Percentiles rank a stretch among this genome's conserved stretches.
These are phyloP conservation scores for Dysmachus trigonus DNA, from an alignment of 2,888 invertebrate species.

Conservation along the genomic window DNA sequence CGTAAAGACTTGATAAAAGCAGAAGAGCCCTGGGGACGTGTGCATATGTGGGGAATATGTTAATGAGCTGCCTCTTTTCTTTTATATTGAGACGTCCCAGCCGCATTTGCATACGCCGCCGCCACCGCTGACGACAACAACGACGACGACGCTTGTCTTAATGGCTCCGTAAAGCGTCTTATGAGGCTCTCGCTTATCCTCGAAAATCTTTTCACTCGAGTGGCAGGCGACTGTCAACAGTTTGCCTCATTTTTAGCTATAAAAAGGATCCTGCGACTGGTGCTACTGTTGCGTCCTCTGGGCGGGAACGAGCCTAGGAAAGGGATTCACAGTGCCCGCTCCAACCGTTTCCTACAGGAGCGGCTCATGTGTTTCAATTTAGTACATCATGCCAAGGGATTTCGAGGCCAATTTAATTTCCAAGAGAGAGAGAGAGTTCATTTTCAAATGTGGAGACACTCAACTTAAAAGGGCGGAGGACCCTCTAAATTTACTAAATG, in stretches of 20 bases:
- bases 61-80: background rate
- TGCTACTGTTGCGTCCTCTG: background rate
- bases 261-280: background rate
- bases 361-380: background rate
- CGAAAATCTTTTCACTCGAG: background rate
- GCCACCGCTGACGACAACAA: no score
- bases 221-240: background rate
- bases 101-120: background rate
- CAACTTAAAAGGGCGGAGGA: background rate
- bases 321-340: background rate
- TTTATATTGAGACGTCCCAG: constrained; percentile 6
- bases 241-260: background rate
- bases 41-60: constrained; percentile 2
- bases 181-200: background rate
- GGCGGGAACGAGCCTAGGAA: background rate
- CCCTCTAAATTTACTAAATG: background rate
- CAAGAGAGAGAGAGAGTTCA: background rate
- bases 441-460: background rate
- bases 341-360: background rate
- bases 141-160: background rate
- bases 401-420: background rate
- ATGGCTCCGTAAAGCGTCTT: background rate
- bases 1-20: constrained; percentile 10
- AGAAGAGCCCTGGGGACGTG: background rate
- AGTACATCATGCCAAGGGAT: background rate